Base-by-base conservation (phyloP, 2,888 invertebrate genomes). In the Ophioninae sp. region DNA sequence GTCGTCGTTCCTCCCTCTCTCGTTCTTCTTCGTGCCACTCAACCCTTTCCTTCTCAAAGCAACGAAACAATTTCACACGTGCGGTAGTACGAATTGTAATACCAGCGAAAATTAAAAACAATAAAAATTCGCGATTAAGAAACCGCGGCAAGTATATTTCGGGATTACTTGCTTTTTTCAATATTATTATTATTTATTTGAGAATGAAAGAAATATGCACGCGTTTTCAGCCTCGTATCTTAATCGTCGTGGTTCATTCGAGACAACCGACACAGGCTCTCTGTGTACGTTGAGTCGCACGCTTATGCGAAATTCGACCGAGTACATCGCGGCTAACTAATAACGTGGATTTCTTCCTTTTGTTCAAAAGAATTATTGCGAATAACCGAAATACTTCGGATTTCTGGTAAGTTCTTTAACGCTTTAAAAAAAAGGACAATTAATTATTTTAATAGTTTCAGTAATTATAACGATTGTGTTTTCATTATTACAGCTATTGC, bases 61-160 rank as follows among this genome's bases (percentile, higher is more conserved):
- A 69, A 57, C 81, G 73, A 80, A 85, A 85, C 85, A 87, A 86
- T 88, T 89, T 89, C 88, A 88, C 87, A 87, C 87, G 87, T 87
- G 86, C 86, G 86, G 87, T 86, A 79, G 79, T 86, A 79, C 79
- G 84, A 87, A 86, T 85, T 82, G 77, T 82, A 67, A 75, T 77
- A 44, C 8, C 13, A 44, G 13, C 44, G 23, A 62, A 68, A 39
- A n/a, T n/a, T 20, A 70, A 21, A 21, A 23, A 62, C 23, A 44
- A 61, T 6, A 57, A 56, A 44, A 69, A 69, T 21, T 21, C 30
- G 17, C 62, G 20, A 64, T 65, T n/a, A 20, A 65, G 30, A n/a
- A n/a, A 64, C 69, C 56, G 20, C 23, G 59, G 21, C 73, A 30
- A 30, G 59, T 23, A 69, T 73, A 59, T 74, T 62, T 23, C 17